Evolutionary conservation across 2,888 invertebrate species (phyloP), one percentile per base, ranked within the genome.

Genomic region (Volucella zonaria): DNA sequence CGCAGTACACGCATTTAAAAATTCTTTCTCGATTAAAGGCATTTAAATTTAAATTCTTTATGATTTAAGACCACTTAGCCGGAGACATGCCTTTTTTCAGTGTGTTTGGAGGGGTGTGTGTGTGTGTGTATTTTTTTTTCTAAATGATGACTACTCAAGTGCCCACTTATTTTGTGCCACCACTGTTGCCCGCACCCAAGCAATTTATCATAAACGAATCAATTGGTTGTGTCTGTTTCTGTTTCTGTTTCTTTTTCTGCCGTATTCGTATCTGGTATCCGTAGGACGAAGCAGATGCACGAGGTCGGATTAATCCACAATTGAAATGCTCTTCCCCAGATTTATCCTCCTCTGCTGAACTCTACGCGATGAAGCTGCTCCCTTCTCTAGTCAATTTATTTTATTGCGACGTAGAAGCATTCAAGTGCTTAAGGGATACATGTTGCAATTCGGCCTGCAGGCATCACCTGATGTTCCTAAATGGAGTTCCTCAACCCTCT

Each of bases 361-460:
- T 18, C 66, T 42, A 18, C 43, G 3, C 12, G 12, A 3, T 9
- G 3, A 11, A 23, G 23, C 23, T 3, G 23, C 3, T 18, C 12
- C 62, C 18, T 4, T 42, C 12, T 1, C n/a, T 8, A 12, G 47
- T 47, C 47, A 18, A 31, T 49, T 31, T 49, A 42, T 11, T 66
- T 66, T 42, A 40, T 38, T 67, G 47, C 59, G 18, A 58, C 58
- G 59, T 56, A 52, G 31, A 59, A 79, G 62, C 47, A 67, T 61
- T 43, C 49, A 59, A 80, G 52, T 49, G 58, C 77, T 70, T 64
- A 10, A 77, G 77, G 77, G 77, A 77, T 71, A 82, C 77, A 82
- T 82, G 82, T 82, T 82, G 82, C 82, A 82, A 71, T 31, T 71
- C 42, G 51, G 66, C 61, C 77, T 71, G 23, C 59, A 71, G 82